These are phyloP conservation scores for Episyrphus balteatus DNA, from an alignment of 1,140 invertebrate species.

Conservation along the genomic window DNA sequence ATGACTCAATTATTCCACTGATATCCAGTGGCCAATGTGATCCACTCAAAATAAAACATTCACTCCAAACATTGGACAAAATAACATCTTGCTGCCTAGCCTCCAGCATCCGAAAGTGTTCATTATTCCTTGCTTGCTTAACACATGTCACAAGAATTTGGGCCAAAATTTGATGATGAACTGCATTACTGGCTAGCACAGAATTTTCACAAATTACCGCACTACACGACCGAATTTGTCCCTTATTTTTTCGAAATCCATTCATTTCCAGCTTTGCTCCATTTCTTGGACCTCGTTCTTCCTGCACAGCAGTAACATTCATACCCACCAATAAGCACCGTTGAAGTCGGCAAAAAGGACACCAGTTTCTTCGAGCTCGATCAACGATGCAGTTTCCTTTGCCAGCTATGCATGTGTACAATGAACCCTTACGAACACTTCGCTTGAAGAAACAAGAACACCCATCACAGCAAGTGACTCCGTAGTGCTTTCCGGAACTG, in stretches of 20 bases:
- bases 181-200: constrained; percentile 8
- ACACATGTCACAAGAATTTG: constrained; percentile 47
- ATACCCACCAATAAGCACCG: constrained; percentile 69
- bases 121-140: constrained; percentile 42
- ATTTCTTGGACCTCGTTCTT: constrained; percentile 62
- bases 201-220: not conserved
- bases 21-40: constrained; percentile 49
- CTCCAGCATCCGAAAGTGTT: constrained; percentile 39
- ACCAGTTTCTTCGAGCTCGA: constrained; percentile 78
- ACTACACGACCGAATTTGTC: constrained; percentile 1
- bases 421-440: constrained; percentile 55
- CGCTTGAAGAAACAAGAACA: constrained; percentile 85
- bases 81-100: constrained; percentile 43
- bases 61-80: constrained; percentile 44
- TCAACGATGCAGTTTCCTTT: constrained; percentile 67
- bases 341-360: constrained; percentile 69
- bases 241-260: constrained; percentile 4
- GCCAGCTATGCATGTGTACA: constrained; percentile 65
- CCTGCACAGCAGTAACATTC: constrained; percentile 70
- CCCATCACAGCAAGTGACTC: constrained; percentile 76
- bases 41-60: constrained; percentile 46
- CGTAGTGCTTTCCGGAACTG: constrained; percentile 80
- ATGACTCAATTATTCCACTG: constrained; percentile 24
- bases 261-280: not conserved
- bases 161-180: constrained; percentile 40